A percentile compares a stretch with the other conserved stretches of the same genome.
phyloP scores from a whole-genome alignment of 2,113 vertebrate genomes.

The Ophthalmolycus amberensis region DNA sequence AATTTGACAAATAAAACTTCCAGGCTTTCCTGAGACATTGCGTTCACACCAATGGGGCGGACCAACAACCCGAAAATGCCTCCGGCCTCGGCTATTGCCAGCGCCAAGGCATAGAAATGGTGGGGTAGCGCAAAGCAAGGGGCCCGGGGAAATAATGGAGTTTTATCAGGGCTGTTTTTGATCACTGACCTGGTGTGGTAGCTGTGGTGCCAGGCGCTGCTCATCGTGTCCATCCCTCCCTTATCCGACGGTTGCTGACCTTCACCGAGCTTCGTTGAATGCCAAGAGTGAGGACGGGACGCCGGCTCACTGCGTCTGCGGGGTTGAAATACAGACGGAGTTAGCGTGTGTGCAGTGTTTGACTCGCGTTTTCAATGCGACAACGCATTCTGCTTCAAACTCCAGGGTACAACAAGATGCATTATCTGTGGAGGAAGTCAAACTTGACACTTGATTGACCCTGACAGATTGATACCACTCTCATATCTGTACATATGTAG shows the following conservation, averaged over 20 bases:
- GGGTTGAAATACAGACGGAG: background rate
- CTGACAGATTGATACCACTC: background rate
- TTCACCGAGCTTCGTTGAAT: constrained; percentile 88
- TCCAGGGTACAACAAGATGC: background rate
- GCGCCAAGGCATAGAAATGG: background rate
- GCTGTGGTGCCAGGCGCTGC: constrained; percentile 89
- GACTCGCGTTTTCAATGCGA: background rate
- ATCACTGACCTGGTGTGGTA: constrained; percentile 91
- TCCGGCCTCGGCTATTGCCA: too few species aligned
- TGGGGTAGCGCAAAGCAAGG: background rate
- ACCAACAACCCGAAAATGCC: too few species aligned
- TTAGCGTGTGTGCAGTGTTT: background rate
- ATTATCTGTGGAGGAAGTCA: background rate
- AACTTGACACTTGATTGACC: too few species aligned
- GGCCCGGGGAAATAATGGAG: background rate
- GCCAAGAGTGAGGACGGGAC: constrained; percentile 94
- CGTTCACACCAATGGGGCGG: too few species aligned
- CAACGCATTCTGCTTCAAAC: background rate
- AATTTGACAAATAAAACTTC: too few species aligned
- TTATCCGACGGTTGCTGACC: constrained; percentile 84
- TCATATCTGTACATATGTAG: background rate
- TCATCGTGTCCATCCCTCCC: constrained; percentile 86
- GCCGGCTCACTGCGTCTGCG: constrained; percentile 86
- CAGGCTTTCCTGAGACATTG: too few species aligned
- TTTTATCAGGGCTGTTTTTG: background rate